A percentile compares a stretch with the other conserved stretches of the same genome.
phyloP scores from a whole-genome alignment of 2,797 vertebrate species.

The Notamacropus eugenii region DNA sequence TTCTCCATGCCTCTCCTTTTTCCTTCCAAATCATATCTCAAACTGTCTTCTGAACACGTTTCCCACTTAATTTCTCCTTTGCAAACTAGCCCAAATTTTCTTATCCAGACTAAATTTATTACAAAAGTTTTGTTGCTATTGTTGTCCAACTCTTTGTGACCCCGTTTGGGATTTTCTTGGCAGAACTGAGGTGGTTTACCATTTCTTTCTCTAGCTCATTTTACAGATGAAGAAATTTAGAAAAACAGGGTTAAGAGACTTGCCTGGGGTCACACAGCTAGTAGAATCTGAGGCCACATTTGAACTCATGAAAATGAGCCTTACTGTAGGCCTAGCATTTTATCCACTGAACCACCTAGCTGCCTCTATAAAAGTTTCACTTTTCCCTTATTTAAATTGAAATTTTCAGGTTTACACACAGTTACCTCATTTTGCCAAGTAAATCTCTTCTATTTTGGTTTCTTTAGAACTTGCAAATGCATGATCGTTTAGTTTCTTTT shows the following conservation, averaged over 20 bases:
- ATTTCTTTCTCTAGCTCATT: background rate
- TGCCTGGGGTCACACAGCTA: background rate
- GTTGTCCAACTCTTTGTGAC: background rate
- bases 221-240: background rate
- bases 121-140: background rate
- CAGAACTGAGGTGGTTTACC: background rate
- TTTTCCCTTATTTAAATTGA: background rate
- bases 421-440: background rate
- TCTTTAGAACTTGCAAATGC: background rate
- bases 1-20: background rate
- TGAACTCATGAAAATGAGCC: background rate
- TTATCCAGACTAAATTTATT: background rate
- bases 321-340: background rate
- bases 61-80: background rate
- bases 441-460: background rate
- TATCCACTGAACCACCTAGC: background rate
- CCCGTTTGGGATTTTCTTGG: background rate
- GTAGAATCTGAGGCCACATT: background rate
- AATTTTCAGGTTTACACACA: background rate
- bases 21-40: background rate
- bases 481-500: background rate
- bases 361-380: background rate
- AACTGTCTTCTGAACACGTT: background rate
- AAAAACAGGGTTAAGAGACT: background rate
- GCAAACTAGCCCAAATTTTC: background rate